Percentiles rank a stretch among this genome's conserved stretches.
phyloP scores from a whole-genome alignment of 2,888 invertebrate genomes.

The Leistus spinibarbis region DNA sequence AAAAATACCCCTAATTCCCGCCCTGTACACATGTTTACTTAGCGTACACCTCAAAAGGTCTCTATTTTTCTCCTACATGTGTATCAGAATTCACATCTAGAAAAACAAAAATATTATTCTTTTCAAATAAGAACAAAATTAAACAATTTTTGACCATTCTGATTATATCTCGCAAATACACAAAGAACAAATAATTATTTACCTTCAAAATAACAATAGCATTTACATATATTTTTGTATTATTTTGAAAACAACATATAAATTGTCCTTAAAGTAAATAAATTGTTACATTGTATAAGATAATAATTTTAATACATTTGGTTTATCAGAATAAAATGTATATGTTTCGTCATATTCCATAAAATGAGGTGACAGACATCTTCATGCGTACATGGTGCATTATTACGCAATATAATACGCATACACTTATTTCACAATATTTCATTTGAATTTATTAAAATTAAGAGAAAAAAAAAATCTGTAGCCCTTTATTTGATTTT shows the following conservation, averaged over 20 bases:
- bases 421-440: too few species aligned
- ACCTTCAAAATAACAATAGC: background rate
- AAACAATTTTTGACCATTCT: background rate
- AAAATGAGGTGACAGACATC: too few species aligned
- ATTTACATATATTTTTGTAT: background rate
- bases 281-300: background rate
- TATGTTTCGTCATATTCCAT: too few species aligned
- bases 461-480: too few species aligned
- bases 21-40: background rate
- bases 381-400: too few species aligned
- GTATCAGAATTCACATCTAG: background rate
- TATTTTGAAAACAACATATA: background rate
- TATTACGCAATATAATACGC: too few species aligned
- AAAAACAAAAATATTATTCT: background rate
- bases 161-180: background rate
- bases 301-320: too few species aligned
- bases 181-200: background rate
- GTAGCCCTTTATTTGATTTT: too few species aligned
- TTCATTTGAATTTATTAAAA: too few species aligned
- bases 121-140: background rate
- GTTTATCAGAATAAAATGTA: too few species aligned
- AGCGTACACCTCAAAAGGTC: background rate
- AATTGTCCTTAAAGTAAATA: background rate
- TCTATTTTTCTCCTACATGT: background rate
- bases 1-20: background rate